phyloP scores from a whole-genome alignment of 2,797 vertebrate genomes.

The Lacerta agilis region DNA sequence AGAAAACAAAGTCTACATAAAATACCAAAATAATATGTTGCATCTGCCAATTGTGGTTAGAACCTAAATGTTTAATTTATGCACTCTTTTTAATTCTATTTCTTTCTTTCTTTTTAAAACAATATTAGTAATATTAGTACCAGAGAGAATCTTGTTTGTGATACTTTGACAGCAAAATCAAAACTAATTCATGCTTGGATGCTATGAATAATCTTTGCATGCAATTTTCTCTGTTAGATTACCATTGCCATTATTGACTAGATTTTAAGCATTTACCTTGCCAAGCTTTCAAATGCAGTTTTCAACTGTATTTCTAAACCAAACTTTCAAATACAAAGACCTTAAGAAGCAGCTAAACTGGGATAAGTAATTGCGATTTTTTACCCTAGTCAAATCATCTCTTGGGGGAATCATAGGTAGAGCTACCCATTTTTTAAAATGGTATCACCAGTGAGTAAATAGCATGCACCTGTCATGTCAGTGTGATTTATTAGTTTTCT shows the following conservation, averaged over 20 bases:
- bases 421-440: neutral
- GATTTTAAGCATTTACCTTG: neutral
- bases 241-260: slow-evolving; percentile 1
- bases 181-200: neutral
- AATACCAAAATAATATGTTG: neutral
- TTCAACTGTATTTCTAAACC: too few species aligned
- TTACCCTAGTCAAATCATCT: neutral
- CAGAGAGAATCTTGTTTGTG: neutral
- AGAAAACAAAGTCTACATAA: neutral
- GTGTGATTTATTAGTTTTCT: neutral
- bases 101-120: neutral
- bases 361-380: neutral
- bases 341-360: neutral
- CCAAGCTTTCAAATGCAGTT: neutral
- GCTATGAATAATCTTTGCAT: neutral
- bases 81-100: too few species aligned
- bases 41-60: neutral
- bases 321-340: neutral
- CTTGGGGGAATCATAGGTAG: neutral
- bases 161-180: neutral
- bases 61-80: neutral
- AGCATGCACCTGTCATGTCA: neutral
- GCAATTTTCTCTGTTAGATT: neutral
- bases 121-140: neutral
- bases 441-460: neutral